Conservation (phyloP, 2,888 invertebrate genomes). For the Drosophila affinis region DNA sequence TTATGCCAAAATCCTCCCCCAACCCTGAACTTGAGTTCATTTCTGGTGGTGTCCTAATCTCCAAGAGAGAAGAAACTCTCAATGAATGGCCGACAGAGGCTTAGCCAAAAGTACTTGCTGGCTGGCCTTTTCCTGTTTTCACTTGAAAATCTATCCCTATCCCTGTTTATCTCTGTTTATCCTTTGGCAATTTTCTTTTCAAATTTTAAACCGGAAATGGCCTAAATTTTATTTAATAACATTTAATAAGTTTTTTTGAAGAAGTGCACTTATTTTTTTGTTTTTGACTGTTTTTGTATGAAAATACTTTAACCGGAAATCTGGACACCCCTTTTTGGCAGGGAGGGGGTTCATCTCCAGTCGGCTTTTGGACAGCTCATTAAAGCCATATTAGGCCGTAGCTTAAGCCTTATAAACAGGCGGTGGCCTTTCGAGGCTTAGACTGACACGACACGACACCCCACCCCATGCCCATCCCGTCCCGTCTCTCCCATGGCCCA, state of each 20-base stretch:
- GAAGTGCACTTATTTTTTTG: background rate
- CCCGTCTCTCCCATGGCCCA: background rate
- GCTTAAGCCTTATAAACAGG: conserved; percentile 48
- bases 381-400: conserved; percentile 65
- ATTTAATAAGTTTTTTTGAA: conserved; percentile 17
- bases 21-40: background rate
- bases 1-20: too few species aligned
- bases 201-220: conserved; percentile 31
- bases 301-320: background rate
- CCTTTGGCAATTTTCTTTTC: background rate
- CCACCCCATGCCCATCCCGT: conserved; percentile 1
- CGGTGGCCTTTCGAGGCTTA: conserved; percentile 35
- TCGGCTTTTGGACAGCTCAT: conserved; percentile 60
- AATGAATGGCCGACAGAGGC: background rate
- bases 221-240: conserved; percentile 32
- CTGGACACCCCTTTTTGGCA: conserved; percentile 15
- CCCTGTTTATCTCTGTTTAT: background rate
- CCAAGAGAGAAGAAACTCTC: background rate
- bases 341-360: background rate
- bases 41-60: background rate
- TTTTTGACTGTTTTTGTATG: background rate
- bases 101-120: conserved; percentile 6
- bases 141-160: conserved; percentile 31
- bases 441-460: background rate
- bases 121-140: conserved; percentile 31